Evolutionary conservation across 2,113 vertebrate species (phyloP), one percentile per base, ranked within the genome.

Genomic region (Tonatia bakeri): DNA sequence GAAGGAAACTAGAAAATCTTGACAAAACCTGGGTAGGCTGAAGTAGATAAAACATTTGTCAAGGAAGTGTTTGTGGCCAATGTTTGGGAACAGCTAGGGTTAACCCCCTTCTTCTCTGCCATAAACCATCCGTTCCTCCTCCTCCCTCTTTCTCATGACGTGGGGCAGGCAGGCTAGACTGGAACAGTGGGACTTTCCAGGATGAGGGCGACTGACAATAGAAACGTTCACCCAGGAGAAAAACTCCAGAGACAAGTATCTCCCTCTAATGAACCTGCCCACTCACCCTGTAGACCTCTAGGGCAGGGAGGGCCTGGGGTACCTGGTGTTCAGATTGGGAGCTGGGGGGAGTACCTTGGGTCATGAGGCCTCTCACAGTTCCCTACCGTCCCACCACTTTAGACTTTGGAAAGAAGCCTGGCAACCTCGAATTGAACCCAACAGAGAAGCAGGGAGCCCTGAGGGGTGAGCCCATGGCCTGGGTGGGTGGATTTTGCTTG

Each of bases 401-500:
- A 92, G 83, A 96, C 82, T 98, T 95, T 96, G 94, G 93, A 96
- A 95, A 75, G 96, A 97, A 95, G 72, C 87, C 95, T 33, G 84
- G 96, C 50, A 97, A 97, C 80, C 76, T 94, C 22, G 14, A 94
- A 95, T 91, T 76, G 82, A 91, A 97, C 96, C 96, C 94, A 90
- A 94, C n/a, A 95, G 96, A 97, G 96, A 97, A 93, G 94, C 79
- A 96, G 95, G 93, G 94, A 96, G 89, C 86, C 96, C 93, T 50
- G 7, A 96, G 86, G 89, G 96, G 94, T 94, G 83, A 95, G 96
- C 96, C 97, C 96, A 92, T 83, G 91, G 93, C 97, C 89, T 94
- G 91, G 80, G 80, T 8, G 76, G 96, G 93, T 86, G 96, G 94
- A 89, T 86, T 97, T 93, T 95, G 87, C 94, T 93, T 96, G 97